Base-by-base conservation (phyloP, 1,140 invertebrate genomes). In the Thaumatotibia leucotreta region DNA sequence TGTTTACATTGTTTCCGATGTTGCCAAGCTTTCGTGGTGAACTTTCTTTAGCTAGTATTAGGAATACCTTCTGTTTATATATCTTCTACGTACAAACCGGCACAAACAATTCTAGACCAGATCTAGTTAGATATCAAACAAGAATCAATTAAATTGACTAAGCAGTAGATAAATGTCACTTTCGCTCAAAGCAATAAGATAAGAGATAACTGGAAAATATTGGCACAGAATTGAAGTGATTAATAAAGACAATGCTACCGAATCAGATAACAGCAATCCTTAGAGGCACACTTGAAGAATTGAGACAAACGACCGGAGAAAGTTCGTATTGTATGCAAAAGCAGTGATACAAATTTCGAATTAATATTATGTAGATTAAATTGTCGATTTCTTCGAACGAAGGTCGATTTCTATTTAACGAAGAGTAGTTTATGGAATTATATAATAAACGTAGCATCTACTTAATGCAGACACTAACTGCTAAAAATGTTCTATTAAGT, bases 331-430 rank as follows among this genome's bases (percentile, higher is more conserved):
- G 52, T 58, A 58, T 58, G 52, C 52, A 58, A 58, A 58, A 58
- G 29, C 27, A 58, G 24, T 58, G 52, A 58, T 58, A 58, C 52
- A 58, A 58, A 58, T 31, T 58, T 58, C 52, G 52, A 58, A 27
- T 58, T 58, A 58, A 58, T 29, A 58, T 58, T 58, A 58, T 58
- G 52, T 58, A 58, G 52, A 58, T 58, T 58, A 58, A 58, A 58
- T 54, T 24, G 50, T 54, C 23, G 50, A 58, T 58, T 58, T 58
- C 52, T 58, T 58, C 27, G 11, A 27, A 24, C 50, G 50, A 24
- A 58, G 52, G 24, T 20, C 27, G 52, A 58, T 31, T 31, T 58
- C 52, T 58, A 27, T 31, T 58, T 58, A 58, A 58, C 52, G 27
- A 58, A 14, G 10, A 23, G 50, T 58, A 24, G n/a, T 58, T 31